A percentile compares a stretch with the other conserved stretches of the same genome.
Evolutionary conservation across 1,140 invertebrate species (phyloP).

Genomic region (Heliconius hewitsoni): DNA sequence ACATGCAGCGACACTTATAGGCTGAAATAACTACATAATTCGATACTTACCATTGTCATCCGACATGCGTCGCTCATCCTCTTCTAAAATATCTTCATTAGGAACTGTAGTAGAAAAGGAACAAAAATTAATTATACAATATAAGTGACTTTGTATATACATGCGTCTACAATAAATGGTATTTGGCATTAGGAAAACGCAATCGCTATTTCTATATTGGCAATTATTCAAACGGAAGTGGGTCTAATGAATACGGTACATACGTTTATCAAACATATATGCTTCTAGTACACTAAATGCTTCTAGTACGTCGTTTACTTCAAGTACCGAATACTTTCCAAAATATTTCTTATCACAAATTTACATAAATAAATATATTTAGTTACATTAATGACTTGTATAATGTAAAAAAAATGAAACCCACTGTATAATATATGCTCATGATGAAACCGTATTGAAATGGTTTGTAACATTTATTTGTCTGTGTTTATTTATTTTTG

Average conservation of each 20-base stretch:
- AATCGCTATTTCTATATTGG: slow-evolving; percentile 45
- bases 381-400: no score
- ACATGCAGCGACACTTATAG: no score
- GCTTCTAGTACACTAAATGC: background rate
- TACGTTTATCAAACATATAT: background rate
- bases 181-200: slow-evolving; percentile 40
- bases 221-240: slow-evolving; percentile 42
- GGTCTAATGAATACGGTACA: background rate
- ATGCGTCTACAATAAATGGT: slow-evolving; percentile 36
- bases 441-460: no score
- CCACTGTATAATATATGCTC: no score
- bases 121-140: slow-evolving; percentile 19
- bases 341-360: background rate
- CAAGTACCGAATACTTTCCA: background rate
- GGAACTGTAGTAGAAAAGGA: slow-evolving; percentile 69
- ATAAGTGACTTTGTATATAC: slow-evolving; percentile 18
- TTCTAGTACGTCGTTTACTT: background rate
- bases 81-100: slow-evolving; percentile 79
- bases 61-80: slow-evolving; percentile 76
- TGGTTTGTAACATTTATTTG: no score
- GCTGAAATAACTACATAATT: background rate
- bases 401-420: no score
- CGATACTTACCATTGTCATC: slow-evolving; percentile 70
- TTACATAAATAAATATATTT: no score
- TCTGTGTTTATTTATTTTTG: no score